A percentile compares a stretch with the other conserved stretches of the same genome.
phyloP scores from a whole-genome alignment of 2,888 invertebrate species.

The Sinohyriopsis cumingii region DNA sequence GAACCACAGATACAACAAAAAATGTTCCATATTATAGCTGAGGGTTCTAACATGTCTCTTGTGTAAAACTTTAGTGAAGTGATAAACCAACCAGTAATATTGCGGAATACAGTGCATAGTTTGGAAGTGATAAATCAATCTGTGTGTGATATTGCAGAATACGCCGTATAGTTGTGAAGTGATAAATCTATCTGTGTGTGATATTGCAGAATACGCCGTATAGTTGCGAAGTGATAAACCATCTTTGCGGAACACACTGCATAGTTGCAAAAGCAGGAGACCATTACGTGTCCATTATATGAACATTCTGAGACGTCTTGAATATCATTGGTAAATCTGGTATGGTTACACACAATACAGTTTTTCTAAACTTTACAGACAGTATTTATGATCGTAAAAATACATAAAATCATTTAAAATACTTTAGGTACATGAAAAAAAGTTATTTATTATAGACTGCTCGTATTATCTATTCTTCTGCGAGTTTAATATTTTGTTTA shows the following conservation, averaged over 20 bases:
- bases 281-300: conserved; percentile 40
- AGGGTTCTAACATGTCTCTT: no score
- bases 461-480: no score
- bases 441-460: no score
- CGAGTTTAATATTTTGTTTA: no score
- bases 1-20: neutral
- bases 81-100: conserved; percentile 32
- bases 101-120: conserved; percentile 47
- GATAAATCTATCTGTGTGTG: conserved; percentile 33
- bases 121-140: conserved; percentile 50
- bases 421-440: no score
- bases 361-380: no score
- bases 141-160: conserved; percentile 32
- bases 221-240: no score
- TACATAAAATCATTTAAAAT: no score
- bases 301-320: conserved; percentile 1
- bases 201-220: conserved; percentile 44
- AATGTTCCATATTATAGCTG: neutral
- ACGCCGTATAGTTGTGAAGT: conserved; percentile 28
- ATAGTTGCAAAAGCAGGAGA: conserved; percentile 55
- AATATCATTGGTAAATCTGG: conserved; percentile 5
- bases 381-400: no score
- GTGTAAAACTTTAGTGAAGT: neutral
- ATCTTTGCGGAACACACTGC: no score
- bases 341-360: conserved; percentile 11